Evolutionary conservation across 2,888 invertebrate species (phyloP), one percentile per base, ranked within the genome.

Genomic region (Microctonus brassicae): DNA sequence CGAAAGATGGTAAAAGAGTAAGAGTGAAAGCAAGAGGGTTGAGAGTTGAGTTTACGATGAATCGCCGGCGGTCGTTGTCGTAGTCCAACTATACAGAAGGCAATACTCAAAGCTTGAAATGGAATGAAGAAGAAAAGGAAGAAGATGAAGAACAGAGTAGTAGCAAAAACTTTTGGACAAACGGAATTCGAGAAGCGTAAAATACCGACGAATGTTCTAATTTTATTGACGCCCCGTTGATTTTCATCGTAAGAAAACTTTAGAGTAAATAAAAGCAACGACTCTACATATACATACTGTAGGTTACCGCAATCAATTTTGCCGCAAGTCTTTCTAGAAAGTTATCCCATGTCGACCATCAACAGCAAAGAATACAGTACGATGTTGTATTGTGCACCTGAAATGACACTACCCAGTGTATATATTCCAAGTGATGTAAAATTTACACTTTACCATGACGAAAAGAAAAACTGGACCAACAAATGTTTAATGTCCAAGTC

Each of bases 401-500:
- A 76, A 73, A 69, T 72, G 70, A 69, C 39, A 70, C 68, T 63
- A 58, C 13, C 9, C 22, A 55, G 5, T 47, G 52, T 13, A 47
- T 13, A 47, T 29, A 11, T n/a, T n/a, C n/a, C 42, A 20, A 53
- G 53, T 20, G 55, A 13, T 29, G 55, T 65, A 55, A 24, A 55
- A 36, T 65, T 53, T 65, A 65, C 53, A 65, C 53, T 52, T 65
- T 34, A 65, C 11, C 53, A 36, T 20, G 22, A 47, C 13, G 53
- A 34, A 53, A 53, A 55, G 24, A 34, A 20, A 53, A 36, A 24
- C 29, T 2, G n/a, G 33, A 63, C 65, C 74, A 70, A 74, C 74
- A 76, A 69, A 74, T 70, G 69, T 75, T 77, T 77, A 76, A 77
- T 74, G 73, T 69, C 66, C 57, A 58, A 72, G 76, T 79, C 78